Evolutionary conservation across 1,140 invertebrate species (phyloP).

Genomic region (Pseudomyrmex flavicornis): DNA sequence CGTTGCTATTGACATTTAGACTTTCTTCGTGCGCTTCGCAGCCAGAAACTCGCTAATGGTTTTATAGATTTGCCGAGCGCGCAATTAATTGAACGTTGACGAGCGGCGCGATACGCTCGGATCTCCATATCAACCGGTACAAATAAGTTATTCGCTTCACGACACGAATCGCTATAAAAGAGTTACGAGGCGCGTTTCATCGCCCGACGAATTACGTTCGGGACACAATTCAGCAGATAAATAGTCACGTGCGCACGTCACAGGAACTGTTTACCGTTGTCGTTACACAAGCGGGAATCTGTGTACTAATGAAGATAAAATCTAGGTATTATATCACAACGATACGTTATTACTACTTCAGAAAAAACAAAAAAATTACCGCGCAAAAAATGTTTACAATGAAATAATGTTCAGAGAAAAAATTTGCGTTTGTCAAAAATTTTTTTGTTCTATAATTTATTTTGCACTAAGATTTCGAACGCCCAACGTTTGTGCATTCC

Average conservation of each 20-base stretch:
- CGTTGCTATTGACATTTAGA: slow-evolving; percentile 11
- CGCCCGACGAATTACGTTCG: slow-evolving; percentile 53
- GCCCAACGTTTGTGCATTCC: neutral
- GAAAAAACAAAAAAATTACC: neutral
- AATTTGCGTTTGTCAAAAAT: too few species aligned
- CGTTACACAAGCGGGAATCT: slow-evolving; percentile 34
- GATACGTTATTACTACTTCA: neutral
- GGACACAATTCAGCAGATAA: slow-evolving; percentile 51
- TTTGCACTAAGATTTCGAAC: neutral
- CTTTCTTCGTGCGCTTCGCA: neutral
- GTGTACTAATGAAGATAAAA: slow-evolving; percentile 54
- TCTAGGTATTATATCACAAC: neutral
- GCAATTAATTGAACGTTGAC: slow-evolving; percentile 61
- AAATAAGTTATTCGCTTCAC: slow-evolving; percentile 70
- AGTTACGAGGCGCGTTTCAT: slow-evolving; percentile 52
- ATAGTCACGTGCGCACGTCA: slow-evolving; percentile 57
- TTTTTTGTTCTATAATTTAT: too few species aligned
- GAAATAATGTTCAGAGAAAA: too few species aligned
- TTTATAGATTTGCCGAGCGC: slow-evolving; percentile 35
- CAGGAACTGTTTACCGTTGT: slow-evolving; percentile 59
- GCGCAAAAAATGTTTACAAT: neutral
- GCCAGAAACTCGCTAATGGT: neutral
- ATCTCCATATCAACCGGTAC: slow-evolving; percentile 22
- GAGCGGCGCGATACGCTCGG: slow-evolving; percentile 46
- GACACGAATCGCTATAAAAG: slow-evolving; percentile 64